Conservation (phyloP, 2,113 vertebrate genomes). For the Orthonyx spaldingii region DNA sequence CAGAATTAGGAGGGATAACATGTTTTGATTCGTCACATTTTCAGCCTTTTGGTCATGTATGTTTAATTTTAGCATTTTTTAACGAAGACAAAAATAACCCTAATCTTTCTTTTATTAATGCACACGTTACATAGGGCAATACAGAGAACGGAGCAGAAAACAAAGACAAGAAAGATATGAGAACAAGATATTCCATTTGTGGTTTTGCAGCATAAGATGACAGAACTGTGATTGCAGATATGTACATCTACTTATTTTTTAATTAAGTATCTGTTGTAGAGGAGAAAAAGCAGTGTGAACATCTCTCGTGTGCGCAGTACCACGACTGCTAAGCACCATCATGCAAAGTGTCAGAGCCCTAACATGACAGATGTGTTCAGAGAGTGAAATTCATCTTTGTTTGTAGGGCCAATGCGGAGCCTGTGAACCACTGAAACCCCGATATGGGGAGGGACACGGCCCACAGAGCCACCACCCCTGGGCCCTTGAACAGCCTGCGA, state of each 20-base stretch:
- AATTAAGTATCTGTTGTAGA: not conserved
- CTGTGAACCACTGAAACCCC: not conserved
- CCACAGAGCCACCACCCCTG: not conserved
- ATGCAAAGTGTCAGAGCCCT: not conserved
- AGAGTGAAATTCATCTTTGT: constrained; percentile 31
- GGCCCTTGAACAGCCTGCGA: not conserved
- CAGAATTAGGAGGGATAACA: not conserved
- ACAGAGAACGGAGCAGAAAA: not conserved
- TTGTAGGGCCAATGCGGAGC: not conserved
- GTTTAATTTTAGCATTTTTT: not conserved
- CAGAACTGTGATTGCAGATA: not conserved
- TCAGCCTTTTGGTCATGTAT: not conserved
- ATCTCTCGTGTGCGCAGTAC: not conserved
- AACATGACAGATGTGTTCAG: constrained; percentile 1
- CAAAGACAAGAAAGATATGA: not conserved
- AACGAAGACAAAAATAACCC: not conserved
- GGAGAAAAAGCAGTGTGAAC: not conserved
- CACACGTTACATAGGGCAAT: not conserved
- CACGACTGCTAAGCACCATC: not conserved
- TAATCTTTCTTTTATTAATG: not conserved
- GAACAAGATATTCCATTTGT: not conserved
- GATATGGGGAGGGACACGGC: not conserved
- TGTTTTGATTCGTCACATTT: not conserved
- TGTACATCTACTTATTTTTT: not conserved
- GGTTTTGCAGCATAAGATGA: not conserved